Evolutionary conservation across 2,888 invertebrate genomes (phyloP).

Genomic region (Chymomyza procnemis): DNA sequence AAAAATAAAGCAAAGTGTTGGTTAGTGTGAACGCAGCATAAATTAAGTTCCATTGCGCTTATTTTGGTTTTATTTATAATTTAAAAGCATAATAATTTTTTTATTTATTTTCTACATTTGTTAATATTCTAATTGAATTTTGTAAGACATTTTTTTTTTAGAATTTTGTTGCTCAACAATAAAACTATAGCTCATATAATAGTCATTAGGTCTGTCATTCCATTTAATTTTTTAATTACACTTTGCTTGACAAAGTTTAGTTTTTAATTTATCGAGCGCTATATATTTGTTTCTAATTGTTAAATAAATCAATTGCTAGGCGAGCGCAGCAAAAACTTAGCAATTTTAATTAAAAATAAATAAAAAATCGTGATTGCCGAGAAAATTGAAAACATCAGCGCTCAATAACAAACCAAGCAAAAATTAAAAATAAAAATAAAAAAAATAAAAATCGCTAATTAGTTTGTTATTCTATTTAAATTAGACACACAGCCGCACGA

Average conservation of each 20-base stretch:
- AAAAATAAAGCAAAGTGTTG: too few relatives aligned
- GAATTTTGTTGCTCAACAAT: constrained; percentile 16
- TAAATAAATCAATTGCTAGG: constrained; percentile 68
- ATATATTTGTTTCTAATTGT: constrained; percentile 41
- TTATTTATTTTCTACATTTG: too few relatives aligned
- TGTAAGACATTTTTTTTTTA: too few relatives aligned
- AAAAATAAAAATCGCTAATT: constrained; percentile 61
- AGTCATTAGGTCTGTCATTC: background rate
- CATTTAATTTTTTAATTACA: constrained; percentile 1
- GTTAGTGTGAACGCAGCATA: too few relatives aligned
- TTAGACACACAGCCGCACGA: constrained; percentile 6
- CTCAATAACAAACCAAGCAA: constrained; percentile 13
- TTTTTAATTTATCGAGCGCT: background rate
- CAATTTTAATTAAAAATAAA: constrained; percentile 63
- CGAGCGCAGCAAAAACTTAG: constrained; percentile 36
- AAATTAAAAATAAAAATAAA: constrained; percentile 45
- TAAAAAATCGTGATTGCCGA: constrained; percentile 51
- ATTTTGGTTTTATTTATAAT: too few relatives aligned
- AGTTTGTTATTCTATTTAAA: constrained; percentile 69
- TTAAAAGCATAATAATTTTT: too few relatives aligned
- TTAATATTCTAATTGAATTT: too few relatives aligned
- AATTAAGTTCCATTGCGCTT: too few relatives aligned
- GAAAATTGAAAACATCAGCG: constrained; percentile 14
- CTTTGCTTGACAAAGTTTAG: background rate
- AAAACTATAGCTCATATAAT: background rate